Conservation (phyloP, 1,140 invertebrate species). For the Chrysoperla carnea region DNA sequence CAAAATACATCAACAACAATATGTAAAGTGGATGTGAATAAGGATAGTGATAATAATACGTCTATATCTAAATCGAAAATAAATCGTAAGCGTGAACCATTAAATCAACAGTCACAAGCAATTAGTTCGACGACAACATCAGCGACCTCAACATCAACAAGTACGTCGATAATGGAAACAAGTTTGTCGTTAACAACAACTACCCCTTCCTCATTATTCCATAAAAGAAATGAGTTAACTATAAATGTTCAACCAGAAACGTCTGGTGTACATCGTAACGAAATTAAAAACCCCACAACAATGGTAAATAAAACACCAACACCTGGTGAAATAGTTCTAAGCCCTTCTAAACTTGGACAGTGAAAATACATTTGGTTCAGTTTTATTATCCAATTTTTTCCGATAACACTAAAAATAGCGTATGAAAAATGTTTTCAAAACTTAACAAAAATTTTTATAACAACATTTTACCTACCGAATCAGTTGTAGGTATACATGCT, state of each 20-base stretch:
- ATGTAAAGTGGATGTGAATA: constrained; percentile 1
- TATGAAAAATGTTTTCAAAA: too few relatives aligned
- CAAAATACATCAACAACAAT: constrained; percentile 5
- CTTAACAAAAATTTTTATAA: too few relatives aligned
- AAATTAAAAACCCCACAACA: constrained; percentile 4
- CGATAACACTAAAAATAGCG: too few relatives aligned
- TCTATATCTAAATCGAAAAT: constrained; percentile 11
- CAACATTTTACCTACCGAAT: too few relatives aligned
- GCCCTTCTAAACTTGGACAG: constrained; percentile 25
- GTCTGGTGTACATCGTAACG: not conserved
- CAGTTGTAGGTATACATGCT: too few relatives aligned
- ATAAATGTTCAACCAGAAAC: not conserved
- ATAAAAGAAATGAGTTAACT: too few relatives aligned
- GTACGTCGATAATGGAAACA: not conserved
- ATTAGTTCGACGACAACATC: constrained; percentile 3
- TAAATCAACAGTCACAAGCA: constrained; percentile 5
- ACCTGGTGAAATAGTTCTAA: constrained; percentile 25
- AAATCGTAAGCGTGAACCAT: constrained; percentile 17
- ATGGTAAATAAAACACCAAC: constrained; percentile 6
- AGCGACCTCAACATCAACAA: constrained; percentile 3
- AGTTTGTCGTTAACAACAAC: not conserved
- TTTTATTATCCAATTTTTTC: not conserved
- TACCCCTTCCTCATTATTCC: not conserved
- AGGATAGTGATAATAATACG: constrained; percentile 9
- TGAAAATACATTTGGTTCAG: constrained; percentile 10